Percentiles rank a stretch among this genome's conserved stretches.
These are phyloP conservation scores for Nasua narica DNA, from an alignment of 2,797 vertebrate species.

Conservation along the genomic window DNA sequence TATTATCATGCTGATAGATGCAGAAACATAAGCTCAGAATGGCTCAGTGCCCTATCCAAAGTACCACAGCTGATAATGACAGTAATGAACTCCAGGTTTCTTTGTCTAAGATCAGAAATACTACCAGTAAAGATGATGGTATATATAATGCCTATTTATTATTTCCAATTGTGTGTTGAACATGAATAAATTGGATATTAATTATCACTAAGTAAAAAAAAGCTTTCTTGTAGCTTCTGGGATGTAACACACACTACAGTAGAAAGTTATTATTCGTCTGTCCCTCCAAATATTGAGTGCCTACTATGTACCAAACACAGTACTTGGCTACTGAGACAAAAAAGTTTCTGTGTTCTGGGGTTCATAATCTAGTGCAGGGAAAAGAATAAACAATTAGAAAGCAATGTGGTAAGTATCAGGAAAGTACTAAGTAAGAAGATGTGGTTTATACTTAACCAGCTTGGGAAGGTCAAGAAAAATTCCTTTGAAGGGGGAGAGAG, in stretches of 20 bases:
- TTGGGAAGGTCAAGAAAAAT: neutral
- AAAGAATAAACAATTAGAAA: neutral
- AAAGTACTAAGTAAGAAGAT: too few relatives aligned
- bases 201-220: neutral
- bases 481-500: neutral
- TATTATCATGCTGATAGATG: neutral
- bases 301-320: neutral
- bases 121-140: neutral
- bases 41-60: neutral
- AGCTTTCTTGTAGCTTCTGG: neutral
- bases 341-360: neutral
- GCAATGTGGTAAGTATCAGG: neutral
- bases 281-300: neutral
- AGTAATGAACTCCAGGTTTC: neutral
- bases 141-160: neutral
- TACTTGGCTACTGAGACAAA: neutral
- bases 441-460: neutral
- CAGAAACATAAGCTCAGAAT: neutral
- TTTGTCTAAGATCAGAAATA: neutral
- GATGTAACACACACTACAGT: neutral
- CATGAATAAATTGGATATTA: neutral
- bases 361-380: neutral
- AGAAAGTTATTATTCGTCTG: neutral
- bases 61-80: neutral
- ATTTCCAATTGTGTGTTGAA: neutral